Evolutionary conservation across 2,797 vertebrate genomes (phyloP), one percentile per base, ranked within the genome.

Genomic region (Rhinella marina): DNA sequence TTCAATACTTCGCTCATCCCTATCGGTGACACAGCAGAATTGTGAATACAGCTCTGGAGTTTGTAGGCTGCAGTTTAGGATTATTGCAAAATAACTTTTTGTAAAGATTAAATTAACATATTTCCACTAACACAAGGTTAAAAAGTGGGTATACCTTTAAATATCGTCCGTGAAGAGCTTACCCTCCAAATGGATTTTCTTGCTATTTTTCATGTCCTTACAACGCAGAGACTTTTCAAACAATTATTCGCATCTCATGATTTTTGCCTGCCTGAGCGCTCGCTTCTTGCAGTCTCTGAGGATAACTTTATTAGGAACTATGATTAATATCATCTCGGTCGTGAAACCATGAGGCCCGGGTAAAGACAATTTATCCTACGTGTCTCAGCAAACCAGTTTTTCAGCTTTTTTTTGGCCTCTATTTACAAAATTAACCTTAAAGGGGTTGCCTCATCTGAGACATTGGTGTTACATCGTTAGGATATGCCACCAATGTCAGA

Each of bases 231-330:
- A 78, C 12, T 9, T 56, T 56, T 78, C n/a, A 52, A 17, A 12
- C 23, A 2, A 19, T 73, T 4, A 3, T 1, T 2, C 64, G 17
- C 57, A 81, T 32, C 29, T 12, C 23, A 16, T 27, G 21, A 41
- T 1, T 41, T 14, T 62, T 54, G 70, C 23, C 62, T 68, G 62
- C 62, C 25, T 54, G 80, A 27, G 9, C n/a, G 64, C 8, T 82
- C n/a, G 23, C 16, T 70, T 52, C 81, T 56, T 70, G n/a, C 48
- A 29, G 79, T 83, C 48, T 72, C 81, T 29, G n/a, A 19, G 48
- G 81, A 68, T 66, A 29, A 25, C 56, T 82, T 68, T 54, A 25
- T 32, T 83, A 13, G 54, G 16, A 68, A 56, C 23, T 13, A 52
- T 54, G 81, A 70, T 83, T 70, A 54, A 83, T 83, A 68, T 83